A percentile compares a stretch with the other conserved stretches of the same genome.
Evolutionary conservation across 2,797 vertebrate genomes (phyloP).

Genomic region (Coregonus suidteri): DNA sequence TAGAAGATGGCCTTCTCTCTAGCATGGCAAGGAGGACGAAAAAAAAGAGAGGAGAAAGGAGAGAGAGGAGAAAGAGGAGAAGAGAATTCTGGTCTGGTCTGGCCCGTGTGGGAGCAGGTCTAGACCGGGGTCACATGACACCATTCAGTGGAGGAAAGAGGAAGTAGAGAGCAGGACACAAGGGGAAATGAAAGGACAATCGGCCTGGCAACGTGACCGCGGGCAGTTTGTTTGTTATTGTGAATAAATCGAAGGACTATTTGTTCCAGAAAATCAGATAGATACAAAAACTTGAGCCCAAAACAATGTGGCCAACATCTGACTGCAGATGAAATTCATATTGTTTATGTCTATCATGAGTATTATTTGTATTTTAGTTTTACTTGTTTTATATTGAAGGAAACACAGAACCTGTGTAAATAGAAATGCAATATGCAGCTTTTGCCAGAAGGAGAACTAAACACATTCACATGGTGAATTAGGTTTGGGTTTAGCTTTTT

Average conservation of each 20-base stretch:
- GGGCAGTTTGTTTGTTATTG: slow-evolving; percentile 25
- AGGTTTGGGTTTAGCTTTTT: background rate
- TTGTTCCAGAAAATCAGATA: background rate
- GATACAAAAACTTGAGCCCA: background rate
- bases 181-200: slow-evolving; percentile 5
- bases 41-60: background rate
- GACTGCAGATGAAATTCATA: background rate
- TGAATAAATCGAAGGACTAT: slow-evolving; percentile 15
- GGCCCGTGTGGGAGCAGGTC: background rate
- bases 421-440: background rate
- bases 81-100: background rate
- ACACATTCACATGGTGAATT: background rate
- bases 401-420: background rate
- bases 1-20: slow-evolving; percentile 38
- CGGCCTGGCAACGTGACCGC: slow-evolving; percentile 11
- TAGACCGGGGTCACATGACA: background rate
- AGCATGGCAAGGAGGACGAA: background rate
- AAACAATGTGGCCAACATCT: background rate
- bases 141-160: slow-evolving; percentile 15
- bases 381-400: background rate
- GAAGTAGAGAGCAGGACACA: slow-evolving; percentile 12
- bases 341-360: background rate
- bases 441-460: background rate
- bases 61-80: slow-evolving; percentile 7
- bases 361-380: slow-evolving; percentile 16